Percentiles rank a stretch among this genome's conserved stretches.
Conservation (phyloP, 2,888 invertebrate species). For the Miltochrista miniata region DNA sequence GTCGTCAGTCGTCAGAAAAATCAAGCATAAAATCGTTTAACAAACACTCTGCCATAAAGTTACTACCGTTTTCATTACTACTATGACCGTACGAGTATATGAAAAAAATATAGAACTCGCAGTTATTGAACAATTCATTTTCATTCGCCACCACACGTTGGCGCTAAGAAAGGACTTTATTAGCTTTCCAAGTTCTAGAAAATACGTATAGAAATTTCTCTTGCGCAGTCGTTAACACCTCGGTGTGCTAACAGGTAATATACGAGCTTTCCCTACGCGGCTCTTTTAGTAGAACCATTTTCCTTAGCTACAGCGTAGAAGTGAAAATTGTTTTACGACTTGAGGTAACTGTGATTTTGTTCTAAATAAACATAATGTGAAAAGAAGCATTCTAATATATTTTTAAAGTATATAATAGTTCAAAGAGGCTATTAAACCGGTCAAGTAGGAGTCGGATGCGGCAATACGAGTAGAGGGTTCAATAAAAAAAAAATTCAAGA, state of each 20-base stretch:
- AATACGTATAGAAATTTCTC: conserved; percentile 24
- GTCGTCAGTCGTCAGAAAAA: no score
- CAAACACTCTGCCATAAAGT: no score
- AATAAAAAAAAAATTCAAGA: no score
- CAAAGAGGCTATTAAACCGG: no score
- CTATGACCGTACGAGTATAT: no score
- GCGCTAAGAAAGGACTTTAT: conserved; percentile 10
- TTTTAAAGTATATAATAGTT: not conserved
- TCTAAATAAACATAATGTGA: conserved; percentile 4
- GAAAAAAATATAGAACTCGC: no score
- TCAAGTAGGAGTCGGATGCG: no score
- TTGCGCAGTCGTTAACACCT: conserved; percentile 15
- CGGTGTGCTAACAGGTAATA: conserved; percentile 13
- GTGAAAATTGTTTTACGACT: conserved; percentile 22
- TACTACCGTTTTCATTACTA: no score
- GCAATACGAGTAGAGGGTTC: no score
- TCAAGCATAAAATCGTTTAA: no score
- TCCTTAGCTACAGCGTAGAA: conserved; percentile 15
- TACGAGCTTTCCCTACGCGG: conserved; percentile 10
- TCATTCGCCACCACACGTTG: conserved; percentile 3
- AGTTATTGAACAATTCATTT: no score
- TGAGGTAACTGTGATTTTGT: conserved; percentile 20
- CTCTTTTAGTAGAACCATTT: conserved; percentile 21
- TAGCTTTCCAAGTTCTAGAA: conserved; percentile 15
- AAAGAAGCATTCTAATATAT: conserved; percentile 1